Evolutionary conservation across 2,888 invertebrate genomes (phyloP), one percentile per base, ranked within the genome.

Genomic region (Pandemis cinnamomeana): DNA sequence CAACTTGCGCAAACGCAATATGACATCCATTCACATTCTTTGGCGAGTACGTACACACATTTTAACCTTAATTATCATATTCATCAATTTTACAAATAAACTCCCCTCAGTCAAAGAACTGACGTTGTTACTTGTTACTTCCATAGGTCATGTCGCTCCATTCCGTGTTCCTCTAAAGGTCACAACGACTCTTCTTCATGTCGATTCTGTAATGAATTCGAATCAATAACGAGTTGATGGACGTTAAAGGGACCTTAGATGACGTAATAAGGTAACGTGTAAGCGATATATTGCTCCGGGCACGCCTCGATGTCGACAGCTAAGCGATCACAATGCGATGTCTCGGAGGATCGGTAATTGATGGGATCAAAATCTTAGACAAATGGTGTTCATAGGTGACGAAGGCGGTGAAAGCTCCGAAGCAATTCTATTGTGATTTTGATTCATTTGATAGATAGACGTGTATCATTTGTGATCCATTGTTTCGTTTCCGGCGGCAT

Each of bases 381-480:
- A 87, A 88, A 88, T 87, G 83, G 82, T 81, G 83, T 82, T 85
- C 83, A 80, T 77, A 80, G 77, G 79, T 79, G 79, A 77, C 77
- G 75, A 83, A 79, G 82, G 81, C 82, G 79, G 89, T 85, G 91
- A 91, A 91, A 91, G 91, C 81, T 81, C 72, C 80, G 75, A 72
- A 77, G 83, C 86, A 89, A 89, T 89, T 87, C 89, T 82, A 89
- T 91, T 91, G 91, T 91, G 82, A 80, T 77, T 79, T 81, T 85
- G 89, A 87, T 88, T 87, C 89, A 90, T 91, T 84, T 82, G 82
- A 80, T 76, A 83, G 87, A 88, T 88, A 80, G 80, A 82, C 79
- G 83, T 86, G 81, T 86, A 86, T 86, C 87, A 82, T 82, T 58
- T 78, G 77, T 75, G 77, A 77, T 75, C 90, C 78, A 91, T 92